phyloP scores from a whole-genome alignment of 92 coral and sea anemone species.

The Diadumene lineata region DNA sequence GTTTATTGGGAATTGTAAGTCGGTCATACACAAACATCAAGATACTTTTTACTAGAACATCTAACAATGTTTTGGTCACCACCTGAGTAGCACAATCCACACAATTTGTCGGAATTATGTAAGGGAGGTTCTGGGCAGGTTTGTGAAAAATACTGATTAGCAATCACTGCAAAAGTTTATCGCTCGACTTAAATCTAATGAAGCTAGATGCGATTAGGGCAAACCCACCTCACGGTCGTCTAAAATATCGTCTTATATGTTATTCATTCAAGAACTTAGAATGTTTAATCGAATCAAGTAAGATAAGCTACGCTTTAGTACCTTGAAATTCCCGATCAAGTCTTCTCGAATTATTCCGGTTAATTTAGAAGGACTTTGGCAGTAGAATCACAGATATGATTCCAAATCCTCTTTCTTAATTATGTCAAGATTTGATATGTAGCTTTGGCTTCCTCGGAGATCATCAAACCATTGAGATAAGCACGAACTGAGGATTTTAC shows the following conservation, averaged over 20 bases:
- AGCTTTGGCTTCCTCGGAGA: conserved; percentile 17
- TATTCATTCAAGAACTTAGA: conserved; percentile 24
- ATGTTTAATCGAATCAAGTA: conserved; percentile 24
- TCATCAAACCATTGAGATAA: too few relatives aligned
- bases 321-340: conserved; percentile 4
- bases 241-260: conserved; percentile 28
- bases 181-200: too few relatives aligned
- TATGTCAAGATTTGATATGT: conserved; percentile 27
- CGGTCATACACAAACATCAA: too few relatives aligned
- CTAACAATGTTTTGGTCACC: too few relatives aligned
- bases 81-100: too few relatives aligned
- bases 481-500: too few relatives aligned
- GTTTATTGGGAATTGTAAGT: too few relatives aligned
- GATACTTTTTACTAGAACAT: too few relatives aligned
- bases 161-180: too few relatives aligned
- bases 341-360: conserved; percentile 7
- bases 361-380: conserved; percentile 14
- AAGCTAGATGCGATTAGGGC: conserved; percentile 2
- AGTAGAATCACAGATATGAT: conserved; percentile 24
- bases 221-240: conserved; percentile 35
- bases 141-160: too few relatives aligned
- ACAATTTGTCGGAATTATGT: too few relatives aligned
- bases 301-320: conserved; percentile 20
- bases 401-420: conserved; percentile 5
- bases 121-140: too few relatives aligned